A percentile compares a stretch with the other conserved stretches of the same genome.
These are phyloP conservation scores for Caiman crocodilus DNA, from an alignment of 2,797 vertebrate genomes.

Conservation along the genomic window DNA sequence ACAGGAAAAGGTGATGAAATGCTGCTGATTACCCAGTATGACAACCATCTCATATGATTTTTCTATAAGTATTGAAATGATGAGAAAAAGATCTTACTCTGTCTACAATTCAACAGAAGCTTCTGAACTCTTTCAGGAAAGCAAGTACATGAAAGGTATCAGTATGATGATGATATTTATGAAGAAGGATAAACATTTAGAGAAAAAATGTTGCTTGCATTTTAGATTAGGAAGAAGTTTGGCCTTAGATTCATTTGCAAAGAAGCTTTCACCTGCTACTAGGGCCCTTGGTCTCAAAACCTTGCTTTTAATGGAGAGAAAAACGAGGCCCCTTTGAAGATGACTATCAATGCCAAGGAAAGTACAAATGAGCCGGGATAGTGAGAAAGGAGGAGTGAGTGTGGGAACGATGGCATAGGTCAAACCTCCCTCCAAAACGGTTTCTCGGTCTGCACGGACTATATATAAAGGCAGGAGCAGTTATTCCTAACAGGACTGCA, in stretches of 20 bases:
- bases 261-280: constrained; percentile 30
- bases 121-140: background rate
- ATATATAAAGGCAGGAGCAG: background rate
- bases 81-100: background rate
- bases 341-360: background rate
- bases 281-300: constrained; percentile 14
- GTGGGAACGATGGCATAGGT: background rate
- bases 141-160: background rate
- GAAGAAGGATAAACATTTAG: fast-evolving
- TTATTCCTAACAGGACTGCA: background rate
- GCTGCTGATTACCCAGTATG: background rate
- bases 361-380: constrained; percentile 18
- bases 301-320: constrained; percentile 30
- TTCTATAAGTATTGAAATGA: background rate
- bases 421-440: background rate
- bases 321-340: constrained; percentile 37
- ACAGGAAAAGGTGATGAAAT: background rate
- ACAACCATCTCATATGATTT: background rate
- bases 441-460: constrained; percentile 1
- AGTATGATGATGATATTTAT: background rate
- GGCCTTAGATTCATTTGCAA: constrained; percentile 14
- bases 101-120: background rate
- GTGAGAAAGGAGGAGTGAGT: background rate
- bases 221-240: background rate
- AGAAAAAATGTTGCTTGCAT: background rate